Percentiles rank a stretch among this genome's conserved stretches.
Evolutionary conservation across 2,888 invertebrate genomes (phyloP).

Genomic region (Xiphydria camelus): DNA sequence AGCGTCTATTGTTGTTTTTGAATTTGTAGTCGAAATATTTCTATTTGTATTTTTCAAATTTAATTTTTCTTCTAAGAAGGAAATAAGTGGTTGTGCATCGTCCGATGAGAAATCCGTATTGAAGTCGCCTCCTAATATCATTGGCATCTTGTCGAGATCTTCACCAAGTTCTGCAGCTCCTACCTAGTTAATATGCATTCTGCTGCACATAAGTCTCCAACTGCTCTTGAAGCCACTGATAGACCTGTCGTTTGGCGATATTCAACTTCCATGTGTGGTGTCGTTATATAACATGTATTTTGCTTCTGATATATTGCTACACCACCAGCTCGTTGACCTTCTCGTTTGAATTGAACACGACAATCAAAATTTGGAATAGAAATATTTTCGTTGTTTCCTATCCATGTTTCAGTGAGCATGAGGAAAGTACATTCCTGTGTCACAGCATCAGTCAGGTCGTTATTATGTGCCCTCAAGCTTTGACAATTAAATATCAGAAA

Average conservation of each 20-base stretch:
- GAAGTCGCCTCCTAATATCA: constrained; percentile 10
- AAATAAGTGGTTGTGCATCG: background rate
- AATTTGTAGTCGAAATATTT: background rate
- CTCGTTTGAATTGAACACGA: background rate
- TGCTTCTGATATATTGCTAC: too few relatives aligned
- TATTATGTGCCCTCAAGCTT: background rate
- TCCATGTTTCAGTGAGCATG: background rate
- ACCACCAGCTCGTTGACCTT: constrained; percentile 12
- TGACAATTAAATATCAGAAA: background rate
- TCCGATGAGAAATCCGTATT: constrained; percentile 2
- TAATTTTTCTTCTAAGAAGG: constrained; percentile 2
- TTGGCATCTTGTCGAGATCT: background rate
- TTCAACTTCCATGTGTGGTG: constrained; percentile 7
- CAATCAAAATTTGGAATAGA: background rate
- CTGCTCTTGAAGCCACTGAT: background rate
- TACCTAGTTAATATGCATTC: too few relatives aligned
- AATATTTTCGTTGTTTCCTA: background rate
- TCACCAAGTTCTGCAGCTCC: constrained; percentile 1
- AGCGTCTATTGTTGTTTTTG: constrained; percentile 7
- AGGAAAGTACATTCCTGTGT: background rate
- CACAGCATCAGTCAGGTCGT: background rate
- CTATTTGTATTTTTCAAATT: background rate
- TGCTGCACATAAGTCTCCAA: constrained; percentile 15
- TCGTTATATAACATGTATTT: too few relatives aligned
- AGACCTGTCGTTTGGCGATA: background rate